These are phyloP conservation scores for Scaptomyza graminum DNA, from an alignment of 1,140 invertebrate genomes.

Conservation along the genomic window DNA sequence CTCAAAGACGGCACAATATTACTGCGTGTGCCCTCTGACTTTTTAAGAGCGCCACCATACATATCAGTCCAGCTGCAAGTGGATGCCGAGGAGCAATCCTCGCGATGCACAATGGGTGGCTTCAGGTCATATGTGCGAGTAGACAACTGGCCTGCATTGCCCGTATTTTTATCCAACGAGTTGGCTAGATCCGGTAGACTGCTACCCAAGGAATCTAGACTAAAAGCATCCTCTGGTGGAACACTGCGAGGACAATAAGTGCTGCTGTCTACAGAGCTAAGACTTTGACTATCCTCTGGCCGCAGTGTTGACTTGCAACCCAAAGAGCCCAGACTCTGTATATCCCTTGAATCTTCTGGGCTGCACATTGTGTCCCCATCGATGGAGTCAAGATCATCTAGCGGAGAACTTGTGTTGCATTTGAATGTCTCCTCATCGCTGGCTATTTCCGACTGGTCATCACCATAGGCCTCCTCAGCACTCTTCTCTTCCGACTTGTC, in stretches of 20 bases:
- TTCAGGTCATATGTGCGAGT: slow-evolving; percentile 54
- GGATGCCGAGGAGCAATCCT: slow-evolving; percentile 51
- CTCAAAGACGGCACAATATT: slow-evolving; percentile 51
- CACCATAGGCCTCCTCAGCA: background rate
- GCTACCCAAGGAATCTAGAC: slow-evolving; percentile 30
- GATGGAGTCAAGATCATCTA: slow-evolving; percentile 6
- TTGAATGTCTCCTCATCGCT: slow-evolving; percentile 1
- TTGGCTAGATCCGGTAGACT: background rate
- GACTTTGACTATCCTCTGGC: slow-evolving; percentile 8
- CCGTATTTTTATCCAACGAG: slow-evolving; percentile 28
- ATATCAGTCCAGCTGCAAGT: slow-evolving; percentile 62
- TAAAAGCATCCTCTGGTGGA: slow-evolving; percentile 9
- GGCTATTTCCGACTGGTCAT: background rate
- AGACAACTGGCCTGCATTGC: slow-evolving; percentile 36
- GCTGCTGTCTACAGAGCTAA: slow-evolving; percentile 3
- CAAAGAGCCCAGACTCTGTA: background rate
- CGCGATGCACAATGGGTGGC: slow-evolving; percentile 2
- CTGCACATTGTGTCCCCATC: slow-evolving; percentile 19
- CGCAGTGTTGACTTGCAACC: background rate
- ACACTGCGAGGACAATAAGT: background rate
- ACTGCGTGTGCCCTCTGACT: slow-evolving; percentile 37
- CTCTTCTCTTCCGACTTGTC: background rate
- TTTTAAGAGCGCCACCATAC: slow-evolving; percentile 50
- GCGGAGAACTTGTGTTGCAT: background rate
- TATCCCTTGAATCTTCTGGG: background rate